These are phyloP conservation scores for Hypotaenidia philippensis DNA, from an alignment of 2,797 vertebrate species.

Conservation along the genomic window DNA sequence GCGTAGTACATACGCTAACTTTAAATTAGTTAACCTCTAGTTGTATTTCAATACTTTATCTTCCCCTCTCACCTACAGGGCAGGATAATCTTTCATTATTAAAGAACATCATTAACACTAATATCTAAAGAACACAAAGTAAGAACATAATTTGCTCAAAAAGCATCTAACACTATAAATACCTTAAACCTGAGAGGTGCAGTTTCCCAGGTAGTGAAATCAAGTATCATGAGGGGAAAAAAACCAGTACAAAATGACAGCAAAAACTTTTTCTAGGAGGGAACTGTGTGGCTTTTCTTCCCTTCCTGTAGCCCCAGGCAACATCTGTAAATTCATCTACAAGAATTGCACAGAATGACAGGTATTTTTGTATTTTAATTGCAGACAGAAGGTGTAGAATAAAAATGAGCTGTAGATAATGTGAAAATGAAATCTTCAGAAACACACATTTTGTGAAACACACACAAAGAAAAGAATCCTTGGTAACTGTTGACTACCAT, in stretches of 20 bases:
- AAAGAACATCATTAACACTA: background rate
- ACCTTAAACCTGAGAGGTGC: background rate
- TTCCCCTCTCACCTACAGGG: background rate
- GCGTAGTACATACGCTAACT: background rate
- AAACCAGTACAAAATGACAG: background rate
- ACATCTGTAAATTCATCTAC: background rate
- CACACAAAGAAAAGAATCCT: background rate
- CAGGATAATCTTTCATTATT: background rate
- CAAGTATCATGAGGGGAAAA: background rate
- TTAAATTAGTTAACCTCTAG: background rate
- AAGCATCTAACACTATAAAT: background rate
- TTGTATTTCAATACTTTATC: background rate
- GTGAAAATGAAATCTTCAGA: background rate
- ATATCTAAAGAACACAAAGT: background rate
- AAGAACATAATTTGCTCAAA: background rate
- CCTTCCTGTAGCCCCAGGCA: background rate
- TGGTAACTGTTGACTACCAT: background rate
- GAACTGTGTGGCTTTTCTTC: background rate
- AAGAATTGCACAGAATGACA: background rate
- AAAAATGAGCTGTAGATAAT: background rate
- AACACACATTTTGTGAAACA: background rate
- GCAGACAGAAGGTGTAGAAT: background rate
- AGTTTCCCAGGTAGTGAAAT: background rate
- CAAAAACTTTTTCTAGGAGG: background rate
- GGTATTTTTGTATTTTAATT: background rate